Percentiles rank a stretch among this genome's conserved stretches.
phyloP scores from a whole-genome alignment of 30 jellyfish, hydroid and myxozoan species.

The Chironex yamaguchii region DNA sequence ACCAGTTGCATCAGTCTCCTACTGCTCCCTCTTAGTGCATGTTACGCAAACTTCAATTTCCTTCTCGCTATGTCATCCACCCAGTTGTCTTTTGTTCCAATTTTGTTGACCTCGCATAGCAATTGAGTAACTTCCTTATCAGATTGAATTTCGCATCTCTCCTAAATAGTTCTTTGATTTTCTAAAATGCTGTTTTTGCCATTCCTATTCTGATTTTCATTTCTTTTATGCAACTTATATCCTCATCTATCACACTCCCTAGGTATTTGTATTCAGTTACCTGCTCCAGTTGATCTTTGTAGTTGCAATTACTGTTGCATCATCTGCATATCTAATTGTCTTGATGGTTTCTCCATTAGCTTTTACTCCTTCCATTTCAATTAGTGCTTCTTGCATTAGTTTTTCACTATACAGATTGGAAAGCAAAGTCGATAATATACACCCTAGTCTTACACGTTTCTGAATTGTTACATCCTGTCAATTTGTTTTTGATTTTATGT shows the following conservation, averaged over 20 bases:
- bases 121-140: not conserved
- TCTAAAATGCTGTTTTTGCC: constrained; percentile 5
- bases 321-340: not conserved
- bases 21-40: constrained; percentile 4
- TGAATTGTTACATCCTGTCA: too few species aligned
- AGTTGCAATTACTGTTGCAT: not conserved
- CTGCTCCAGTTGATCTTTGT: not conserved
- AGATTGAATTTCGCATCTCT: not conserved
- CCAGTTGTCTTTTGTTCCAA: not conserved
- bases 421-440: too few species aligned
- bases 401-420: too few species aligned
- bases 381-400: not conserved
- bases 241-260: constrained; percentile 8
- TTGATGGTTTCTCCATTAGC: constrained; percentile 2
- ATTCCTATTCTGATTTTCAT: not conserved
- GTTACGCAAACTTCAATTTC: constrained; percentile 1
- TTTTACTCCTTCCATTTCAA: constrained; percentile 2
- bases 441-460: too few species aligned
- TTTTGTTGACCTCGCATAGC: not conserved
- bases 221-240: not conserved
- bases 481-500: too few species aligned
- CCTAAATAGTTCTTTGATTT: not conserved
- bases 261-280: not conserved
- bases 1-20: not conserved
- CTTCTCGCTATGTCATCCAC: not conserved